Conservation (phyloP, 2,113 vertebrate genomes). For the Columba livia region DNA sequence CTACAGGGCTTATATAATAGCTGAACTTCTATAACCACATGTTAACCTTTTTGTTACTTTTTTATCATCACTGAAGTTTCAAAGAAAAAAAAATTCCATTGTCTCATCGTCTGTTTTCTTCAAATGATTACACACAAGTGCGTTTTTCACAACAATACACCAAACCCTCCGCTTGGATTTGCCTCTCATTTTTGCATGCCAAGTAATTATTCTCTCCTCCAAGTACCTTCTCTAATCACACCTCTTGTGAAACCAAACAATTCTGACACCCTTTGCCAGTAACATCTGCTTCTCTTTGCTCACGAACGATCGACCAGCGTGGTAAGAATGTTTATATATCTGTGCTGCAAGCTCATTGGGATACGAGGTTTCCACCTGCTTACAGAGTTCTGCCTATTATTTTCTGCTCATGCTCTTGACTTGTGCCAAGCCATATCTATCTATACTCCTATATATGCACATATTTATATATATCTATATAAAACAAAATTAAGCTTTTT, state of each 20-base stretch:
- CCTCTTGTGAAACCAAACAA: conserved; percentile 29
- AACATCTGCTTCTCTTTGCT: conserved; percentile 9
- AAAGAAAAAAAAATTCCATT: conserved; percentile 24
- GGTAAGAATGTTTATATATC: background rate
- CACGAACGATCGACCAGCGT: fast-evolving
- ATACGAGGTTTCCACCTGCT: background rate
- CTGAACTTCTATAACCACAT: conserved; percentile 12
- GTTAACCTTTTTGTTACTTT: conserved; percentile 33
- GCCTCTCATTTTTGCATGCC: background rate
- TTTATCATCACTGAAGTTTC: conserved; percentile 47
- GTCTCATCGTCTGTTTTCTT: background rate
- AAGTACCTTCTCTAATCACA: conserved; percentile 22
- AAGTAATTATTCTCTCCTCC: conserved; percentile 3
- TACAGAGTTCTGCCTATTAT: background rate
- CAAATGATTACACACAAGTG: background rate
- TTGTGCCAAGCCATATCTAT: background rate
- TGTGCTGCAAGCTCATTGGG: background rate
- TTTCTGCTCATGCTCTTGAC: background rate
- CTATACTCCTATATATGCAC: too few species aligned
- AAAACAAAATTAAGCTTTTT: background rate
- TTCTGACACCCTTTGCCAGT: background rate
- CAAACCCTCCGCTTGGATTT: background rate
- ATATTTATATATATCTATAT: background rate
- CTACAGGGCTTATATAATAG: background rate
- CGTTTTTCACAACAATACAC: background rate